Conservation (phyloP, 2,888 invertebrate species). For the Macaria notata region DNA sequence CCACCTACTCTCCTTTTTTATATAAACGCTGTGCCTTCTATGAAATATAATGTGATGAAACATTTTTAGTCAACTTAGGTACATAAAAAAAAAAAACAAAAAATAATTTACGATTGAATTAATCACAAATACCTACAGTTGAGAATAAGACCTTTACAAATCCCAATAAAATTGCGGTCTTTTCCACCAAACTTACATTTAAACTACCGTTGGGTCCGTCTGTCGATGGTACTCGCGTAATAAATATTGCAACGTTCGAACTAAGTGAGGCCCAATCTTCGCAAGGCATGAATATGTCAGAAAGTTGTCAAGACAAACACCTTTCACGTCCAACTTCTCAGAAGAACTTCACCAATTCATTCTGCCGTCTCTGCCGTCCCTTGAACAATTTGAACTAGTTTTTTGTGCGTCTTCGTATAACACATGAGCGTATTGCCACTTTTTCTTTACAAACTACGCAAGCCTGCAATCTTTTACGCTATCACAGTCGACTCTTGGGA, state of each 20-base stretch:
- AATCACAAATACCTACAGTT: no score
- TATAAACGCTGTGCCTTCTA: no score
- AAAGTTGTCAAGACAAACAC: slow-evolving; percentile 23
- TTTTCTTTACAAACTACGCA: slow-evolving; percentile 25
- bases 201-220: background rate
- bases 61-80: no score
- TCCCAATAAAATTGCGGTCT: no score
- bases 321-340: slow-evolving; percentile 14
- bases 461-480: slow-evolving; percentile 28
- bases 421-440: slow-evolving; percentile 23
- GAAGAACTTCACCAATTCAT: slow-evolving; percentile 22
- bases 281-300: slow-evolving; percentile 22
- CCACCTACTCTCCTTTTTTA: no score
- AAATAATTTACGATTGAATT: no score
- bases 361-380: slow-evolving; percentile 12
- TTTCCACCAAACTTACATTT: no score
- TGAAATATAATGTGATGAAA: no score
- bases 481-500: slow-evolving; percentile 27
- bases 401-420: slow-evolving; percentile 15
- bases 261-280: slow-evolving; percentile 1
- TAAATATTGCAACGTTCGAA: slow-evolving; percentile 9
- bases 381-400: slow-evolving; percentile 22
- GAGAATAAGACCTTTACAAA: no score
- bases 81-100: no score
- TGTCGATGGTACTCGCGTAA: slow-evolving; percentile 1